Evolutionary conservation across 2,888 invertebrate genomes (phyloP).

Genomic region (Nymphalis urticae): DNA sequence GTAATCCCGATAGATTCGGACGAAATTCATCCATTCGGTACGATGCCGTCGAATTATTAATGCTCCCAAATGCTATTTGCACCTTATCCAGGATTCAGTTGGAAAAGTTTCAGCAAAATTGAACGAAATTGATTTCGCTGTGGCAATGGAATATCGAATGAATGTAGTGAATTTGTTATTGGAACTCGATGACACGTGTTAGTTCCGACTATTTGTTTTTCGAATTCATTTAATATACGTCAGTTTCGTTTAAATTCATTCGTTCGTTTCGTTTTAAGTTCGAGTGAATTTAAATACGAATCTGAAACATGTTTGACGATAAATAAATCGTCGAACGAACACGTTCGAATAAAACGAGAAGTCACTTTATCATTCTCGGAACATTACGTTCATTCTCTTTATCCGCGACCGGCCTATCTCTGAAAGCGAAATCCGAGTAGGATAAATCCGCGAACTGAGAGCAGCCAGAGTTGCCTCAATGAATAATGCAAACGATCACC

Average conservation of each 20-base stretch:
- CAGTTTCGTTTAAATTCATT: not conserved
- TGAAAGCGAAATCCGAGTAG: slow-evolving; percentile 41
- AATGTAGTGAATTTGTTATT: slow-evolving; percentile 28
- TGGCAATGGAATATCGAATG: slow-evolving; percentile 40
- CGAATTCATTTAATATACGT: slow-evolving; percentile 9
- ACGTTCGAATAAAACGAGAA: slow-evolving; percentile 35
- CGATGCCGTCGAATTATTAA: slow-evolving; percentile 55
- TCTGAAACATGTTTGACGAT: slow-evolving; percentile 2
- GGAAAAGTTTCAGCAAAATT: slow-evolving; percentile 42
- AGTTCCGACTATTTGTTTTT: slow-evolving; percentile 8
- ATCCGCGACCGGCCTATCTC: slow-evolving; percentile 39
- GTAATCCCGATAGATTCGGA: slow-evolving; percentile 47
- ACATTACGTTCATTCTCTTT: slow-evolving; percentile 39
- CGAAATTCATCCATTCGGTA: slow-evolving; percentile 50
- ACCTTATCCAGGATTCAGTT: slow-evolving; percentile 40
- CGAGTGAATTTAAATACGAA: not conserved
- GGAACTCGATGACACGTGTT: slow-evolving; percentile 21
- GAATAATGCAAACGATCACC: slow-evolving; percentile 71
- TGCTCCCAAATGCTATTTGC: slow-evolving; percentile 47
- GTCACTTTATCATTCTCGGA: slow-evolving; percentile 34
- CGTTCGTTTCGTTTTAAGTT: not conserved
- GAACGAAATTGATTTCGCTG: slow-evolving; percentile 40
- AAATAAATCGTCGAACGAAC: slow-evolving; percentile 28
- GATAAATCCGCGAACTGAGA: slow-evolving; percentile 45
- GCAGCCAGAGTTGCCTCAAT: slow-evolving; percentile 44